phyloP scores from a whole-genome alignment of 2,113 vertebrate species.

The Ophthalmolycus amberensis region DNA sequence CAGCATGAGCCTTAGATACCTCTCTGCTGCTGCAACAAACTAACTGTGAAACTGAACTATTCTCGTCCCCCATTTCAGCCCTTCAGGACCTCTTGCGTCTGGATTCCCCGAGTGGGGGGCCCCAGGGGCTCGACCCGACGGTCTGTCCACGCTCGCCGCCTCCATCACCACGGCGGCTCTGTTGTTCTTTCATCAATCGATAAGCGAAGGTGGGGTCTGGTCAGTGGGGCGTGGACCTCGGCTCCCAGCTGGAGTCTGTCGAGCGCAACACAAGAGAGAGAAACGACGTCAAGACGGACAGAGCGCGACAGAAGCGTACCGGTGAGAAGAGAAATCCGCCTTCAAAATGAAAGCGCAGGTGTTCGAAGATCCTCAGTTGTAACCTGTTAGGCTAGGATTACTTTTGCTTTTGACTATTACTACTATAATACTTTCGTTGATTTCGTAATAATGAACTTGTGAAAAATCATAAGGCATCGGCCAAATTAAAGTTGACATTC shows the following conservation, averaged over 20 bases:
- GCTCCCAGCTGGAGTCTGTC: conserved; percentile 78
- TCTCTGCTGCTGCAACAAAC: too few relatives aligned
- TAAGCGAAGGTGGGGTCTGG: conserved; percentile 70
- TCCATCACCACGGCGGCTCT: conserved; percentile 38
- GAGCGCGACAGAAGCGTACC: accelerated
- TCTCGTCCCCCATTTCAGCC: too few relatives aligned
- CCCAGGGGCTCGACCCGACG: background rate
- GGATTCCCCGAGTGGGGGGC: background rate
- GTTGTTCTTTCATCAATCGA: conserved; percentile 65
- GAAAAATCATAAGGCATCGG: background rate
- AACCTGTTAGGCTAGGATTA: background rate
- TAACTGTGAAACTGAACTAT: too few relatives aligned
- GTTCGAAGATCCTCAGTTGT: background rate
- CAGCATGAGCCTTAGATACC: too few relatives aligned
- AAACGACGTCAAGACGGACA: conserved; percentile 19
- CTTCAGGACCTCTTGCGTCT: conserved; percentile 4
- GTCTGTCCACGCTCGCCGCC: conserved; percentile 5
- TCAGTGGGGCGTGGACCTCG: conserved; percentile 73
- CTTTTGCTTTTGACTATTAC: background rate
- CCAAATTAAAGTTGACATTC: background rate
- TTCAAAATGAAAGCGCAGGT: conserved; percentile 64
- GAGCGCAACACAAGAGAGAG: conserved; percentile 36
- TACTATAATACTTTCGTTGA: too few relatives aligned
- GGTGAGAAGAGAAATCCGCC: background rate
- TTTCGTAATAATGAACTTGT: background rate